Percentiles rank a stretch among this genome's conserved stretches.
Evolutionary conservation across 2,797 vertebrate genomes (phyloP).

Genomic region (Esox lucius): DNA sequence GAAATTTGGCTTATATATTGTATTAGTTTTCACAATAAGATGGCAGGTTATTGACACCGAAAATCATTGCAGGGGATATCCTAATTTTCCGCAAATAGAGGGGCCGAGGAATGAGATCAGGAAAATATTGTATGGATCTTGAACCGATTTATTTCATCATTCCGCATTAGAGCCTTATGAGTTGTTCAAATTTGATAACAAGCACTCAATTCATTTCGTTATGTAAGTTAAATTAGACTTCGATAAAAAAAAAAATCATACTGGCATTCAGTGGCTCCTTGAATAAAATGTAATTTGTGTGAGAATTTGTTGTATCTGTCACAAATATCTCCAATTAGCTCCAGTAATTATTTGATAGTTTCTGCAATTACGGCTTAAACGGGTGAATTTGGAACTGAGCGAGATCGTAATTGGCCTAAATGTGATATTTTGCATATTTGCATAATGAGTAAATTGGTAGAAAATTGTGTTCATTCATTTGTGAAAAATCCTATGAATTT

Average conservation of each 20-base stretch:
- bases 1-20: conserved; percentile 73
- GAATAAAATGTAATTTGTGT: conserved; percentile 97
- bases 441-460: conserved; percentile 99
- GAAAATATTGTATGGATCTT: conserved; percentile 92
- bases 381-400: conserved; percentile 98
- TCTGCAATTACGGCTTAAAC: conserved; percentile 99
- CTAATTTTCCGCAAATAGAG: conserved; percentile 79
- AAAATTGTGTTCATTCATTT: conserved; percentile 99
- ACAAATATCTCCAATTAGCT: conserved; percentile 99
- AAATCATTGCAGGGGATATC: conserved; percentile 73
- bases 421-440: conserved; percentile 99
- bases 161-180: conserved; percentile 94
- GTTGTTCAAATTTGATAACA: conserved; percentile 99
- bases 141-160: conserved; percentile 97
- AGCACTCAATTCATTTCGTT: conserved; percentile 97
- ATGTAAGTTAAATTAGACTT: conserved; percentile 98
- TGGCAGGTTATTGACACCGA: conserved; percentile 75
- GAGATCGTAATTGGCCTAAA: conserved; percentile 98
- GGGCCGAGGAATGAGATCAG: conserved; percentile 80
- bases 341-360: conserved; percentile 99
- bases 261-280: conserved; percentile 88
- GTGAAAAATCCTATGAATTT: conserved; percentile 99
- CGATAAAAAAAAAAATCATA: conserved; percentile 88
- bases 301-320: conserved; percentile 99
- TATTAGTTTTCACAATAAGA: conserved; percentile 71